Base-by-base conservation (phyloP, 2,113 vertebrate species). In the Notarius quadriscutis region DNA sequence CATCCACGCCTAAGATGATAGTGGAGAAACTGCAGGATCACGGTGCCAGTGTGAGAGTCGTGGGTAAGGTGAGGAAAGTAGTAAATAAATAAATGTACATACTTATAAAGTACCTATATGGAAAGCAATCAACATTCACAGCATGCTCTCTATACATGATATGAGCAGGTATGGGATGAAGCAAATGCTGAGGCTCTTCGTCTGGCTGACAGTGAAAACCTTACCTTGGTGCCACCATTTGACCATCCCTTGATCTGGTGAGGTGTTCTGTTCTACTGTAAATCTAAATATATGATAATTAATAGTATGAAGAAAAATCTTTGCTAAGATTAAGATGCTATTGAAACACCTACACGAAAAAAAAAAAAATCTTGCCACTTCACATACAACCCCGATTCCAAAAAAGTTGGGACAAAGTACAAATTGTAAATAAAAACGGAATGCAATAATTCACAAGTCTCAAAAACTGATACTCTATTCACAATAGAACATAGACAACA, bases 171-270 rank as follows among this genome's bases (percentile, higher is more conserved):
- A 62, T 96, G 95, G 94, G 96, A 96, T 87, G 95, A 96, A 27
- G 95, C 96, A 18, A 95, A 96, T 12, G 85, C 91, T 0, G 94
- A 96, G 74, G 96, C 96, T 51, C 90, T 95, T 10, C 88, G 91
- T 74, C 85, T 96, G 82, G 90, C 92, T 12, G 90, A 94, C 65
- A 90, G 77, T 0, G 93, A 95, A 79, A 94, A 93, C 1, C 93
- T 96, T 50, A 91, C 90, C 22, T 94, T 93, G 2, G 90, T 96
- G 2, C 92, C 95, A 48, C 95, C 96, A 0, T 96, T 96, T 41
- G 93, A 96, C 86, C 94, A 96, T 84, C 95, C 95, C 1, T 86
- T 96, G 75, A 91, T 96, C n/a, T 96, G 96, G 96, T 96, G 86
- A 91, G 89, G 25, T 18, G 50, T 69, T 80, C 5, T 77, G 5